Evolutionary conservation across 2,113 vertebrate genomes (phyloP).

Genomic region (Amphiprion ocellaris): DNA sequence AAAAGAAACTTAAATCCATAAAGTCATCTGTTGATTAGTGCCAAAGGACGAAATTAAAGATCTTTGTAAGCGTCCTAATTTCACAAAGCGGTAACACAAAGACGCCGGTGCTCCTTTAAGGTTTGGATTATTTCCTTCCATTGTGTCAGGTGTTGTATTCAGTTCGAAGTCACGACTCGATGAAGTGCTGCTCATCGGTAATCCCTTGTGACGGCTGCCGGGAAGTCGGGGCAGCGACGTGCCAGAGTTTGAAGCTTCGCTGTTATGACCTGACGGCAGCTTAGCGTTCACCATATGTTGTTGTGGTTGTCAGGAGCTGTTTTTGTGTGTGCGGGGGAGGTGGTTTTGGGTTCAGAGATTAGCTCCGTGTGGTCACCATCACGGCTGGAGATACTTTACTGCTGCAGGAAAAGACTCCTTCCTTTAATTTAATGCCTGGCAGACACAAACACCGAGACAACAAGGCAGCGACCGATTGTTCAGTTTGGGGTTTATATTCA

Average conservation of each 20-base stretch:
- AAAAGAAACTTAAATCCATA: too few species aligned
- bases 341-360: conserved; percentile 32
- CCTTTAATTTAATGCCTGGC: too few species aligned
- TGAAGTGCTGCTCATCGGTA: conserved; percentile 15
- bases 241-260: conserved; percentile 7
- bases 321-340: conserved; percentile 11
- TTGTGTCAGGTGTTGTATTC: background rate
- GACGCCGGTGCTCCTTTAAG: too few species aligned
- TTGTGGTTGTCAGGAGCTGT: conserved; percentile 47
- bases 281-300: conserved; percentile 66
- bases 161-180: background rate
- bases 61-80: too few species aligned
- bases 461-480: too few species aligned
- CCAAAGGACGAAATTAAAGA: background rate
- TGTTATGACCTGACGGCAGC: conserved; percentile 44
- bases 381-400: background rate
- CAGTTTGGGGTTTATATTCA: too few species aligned
- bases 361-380: conserved; percentile 29
- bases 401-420: background rate
- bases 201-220: conserved; percentile 14
- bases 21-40: background rate
- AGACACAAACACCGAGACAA: too few species aligned
- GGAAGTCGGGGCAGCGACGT: background rate
- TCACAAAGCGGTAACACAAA: too few species aligned
- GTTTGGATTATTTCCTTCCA: background rate